These are phyloP conservation scores for Poeciliopsis occidentalis DNA, from an alignment of 2,113 vertebrate genomes.

Conservation along the genomic window DNA sequence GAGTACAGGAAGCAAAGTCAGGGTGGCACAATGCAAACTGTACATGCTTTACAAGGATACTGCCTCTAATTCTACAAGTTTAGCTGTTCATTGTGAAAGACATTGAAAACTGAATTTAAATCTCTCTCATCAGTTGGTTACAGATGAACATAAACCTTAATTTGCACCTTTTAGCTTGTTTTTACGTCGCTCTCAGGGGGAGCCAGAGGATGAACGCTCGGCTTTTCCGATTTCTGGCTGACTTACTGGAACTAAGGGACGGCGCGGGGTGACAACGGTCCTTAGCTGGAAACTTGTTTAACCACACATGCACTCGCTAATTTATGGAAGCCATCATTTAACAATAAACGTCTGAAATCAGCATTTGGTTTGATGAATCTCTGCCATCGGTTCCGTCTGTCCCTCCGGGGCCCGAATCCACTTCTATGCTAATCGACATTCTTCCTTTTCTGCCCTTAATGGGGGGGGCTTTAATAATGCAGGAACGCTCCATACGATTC, in stretches of 20 bases:
- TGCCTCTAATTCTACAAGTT: too few relatives aligned
- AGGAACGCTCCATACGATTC: slow-evolving; percentile 54
- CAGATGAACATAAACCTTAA: neutral
- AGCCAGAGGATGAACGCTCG: neutral
- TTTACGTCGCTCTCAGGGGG: too few relatives aligned
- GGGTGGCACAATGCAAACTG: too few relatives aligned
- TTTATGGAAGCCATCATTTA: slow-evolving; percentile 22
- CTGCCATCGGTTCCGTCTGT: slow-evolving; percentile 26
- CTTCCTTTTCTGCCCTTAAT: slow-evolving; percentile 54
- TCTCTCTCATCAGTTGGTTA: neutral
- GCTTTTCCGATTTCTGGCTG: neutral
- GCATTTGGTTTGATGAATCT: slow-evolving; percentile 51
- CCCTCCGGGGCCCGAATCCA: slow-evolving; percentile 49
- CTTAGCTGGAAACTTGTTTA: slow-evolving; percentile 16
- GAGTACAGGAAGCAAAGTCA: too few relatives aligned
- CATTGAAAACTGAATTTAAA: neutral
- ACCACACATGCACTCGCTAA: slow-evolving; percentile 17
- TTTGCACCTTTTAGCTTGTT: too few relatives aligned
- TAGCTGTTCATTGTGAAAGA: too few relatives aligned
- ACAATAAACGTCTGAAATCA: slow-evolving; percentile 31
- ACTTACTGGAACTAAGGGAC: neutral
- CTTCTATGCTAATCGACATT: slow-evolving; percentile 61
- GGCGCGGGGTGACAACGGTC: slow-evolving; percentile 22
- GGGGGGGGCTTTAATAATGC: slow-evolving; percentile 57
- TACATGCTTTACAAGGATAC: too few relatives aligned